Conservation (phyloP, 2,113 vertebrate genomes). For the Phrynosoma platyrhinos region DNA sequence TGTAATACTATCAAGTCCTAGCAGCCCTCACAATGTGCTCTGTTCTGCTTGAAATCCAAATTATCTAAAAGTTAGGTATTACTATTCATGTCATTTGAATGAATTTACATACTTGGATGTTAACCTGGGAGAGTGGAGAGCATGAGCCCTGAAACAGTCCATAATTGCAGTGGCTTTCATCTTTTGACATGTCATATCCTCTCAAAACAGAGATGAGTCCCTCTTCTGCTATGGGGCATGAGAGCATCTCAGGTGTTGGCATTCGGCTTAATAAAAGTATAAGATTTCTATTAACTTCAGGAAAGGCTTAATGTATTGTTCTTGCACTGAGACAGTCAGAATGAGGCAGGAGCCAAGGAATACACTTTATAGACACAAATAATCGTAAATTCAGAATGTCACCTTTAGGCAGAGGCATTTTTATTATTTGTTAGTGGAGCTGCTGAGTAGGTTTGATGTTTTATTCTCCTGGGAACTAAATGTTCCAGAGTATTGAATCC, state of each 20-base stretch:
- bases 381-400: conserved; percentile 99
- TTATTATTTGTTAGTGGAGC: conserved; percentile 99
- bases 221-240: conserved; percentile 82
- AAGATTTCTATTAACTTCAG: conserved; percentile 95
- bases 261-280: conserved; percentile 93
- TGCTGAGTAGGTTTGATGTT: conserved; percentile 97
- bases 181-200: conserved; percentile 52
- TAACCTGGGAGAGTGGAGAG: conserved; percentile 21
- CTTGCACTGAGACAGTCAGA: conserved; percentile 87
- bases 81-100: neutral
- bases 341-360: conserved; percentile 96
- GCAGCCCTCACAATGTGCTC: neutral
- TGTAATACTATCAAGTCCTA: no score
- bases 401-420: conserved; percentile 99
- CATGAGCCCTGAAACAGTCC: conserved; percentile 58
- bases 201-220: conserved; percentile 62
- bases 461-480: conserved; percentile 92
- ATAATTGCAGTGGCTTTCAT: conserved; percentile 61
- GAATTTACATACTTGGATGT: conserved; percentile 59
- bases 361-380: conserved; percentile 99
- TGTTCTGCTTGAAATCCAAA: conserved; percentile 51
- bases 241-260: conserved; percentile 91
- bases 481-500: conserved; percentile 84
- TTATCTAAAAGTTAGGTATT: conserved; percentile 40
- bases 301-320: conserved; percentile 94